These are phyloP conservation scores for Centropus bengalensis DNA, from an alignment of 2,113 vertebrate species.

Conservation along the genomic window DNA sequence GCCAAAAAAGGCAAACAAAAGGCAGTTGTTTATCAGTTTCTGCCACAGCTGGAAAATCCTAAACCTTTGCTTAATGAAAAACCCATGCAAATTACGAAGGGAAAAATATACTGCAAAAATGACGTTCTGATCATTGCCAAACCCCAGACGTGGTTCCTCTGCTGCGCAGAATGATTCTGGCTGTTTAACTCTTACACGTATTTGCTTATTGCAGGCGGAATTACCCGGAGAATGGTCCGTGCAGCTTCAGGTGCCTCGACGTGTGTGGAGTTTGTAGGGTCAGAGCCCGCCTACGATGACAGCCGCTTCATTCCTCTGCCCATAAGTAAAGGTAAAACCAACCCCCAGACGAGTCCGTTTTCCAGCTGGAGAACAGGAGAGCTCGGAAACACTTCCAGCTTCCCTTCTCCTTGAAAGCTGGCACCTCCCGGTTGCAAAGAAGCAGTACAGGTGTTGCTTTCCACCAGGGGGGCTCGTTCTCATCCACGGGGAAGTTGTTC, in stretches of 20 bases:
- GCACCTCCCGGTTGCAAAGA: neutral
- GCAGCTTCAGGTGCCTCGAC: conserved; percentile 74
- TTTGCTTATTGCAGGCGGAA: conserved; percentile 75
- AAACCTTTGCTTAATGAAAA: neutral
- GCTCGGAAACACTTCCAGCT: neutral
- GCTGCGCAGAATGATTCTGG: neutral
- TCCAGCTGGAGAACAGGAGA: neutral
- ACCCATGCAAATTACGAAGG: neutral
- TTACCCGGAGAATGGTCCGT: conserved; percentile 88
- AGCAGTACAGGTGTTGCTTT: neutral
- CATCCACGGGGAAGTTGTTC: conserved; percentile 93
- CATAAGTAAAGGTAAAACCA: conserved; percentile 84
- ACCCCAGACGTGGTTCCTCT: neutral
- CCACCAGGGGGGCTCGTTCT: conserved; percentile 85
- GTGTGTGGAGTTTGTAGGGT: conserved; percentile 82
- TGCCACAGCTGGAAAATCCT: neutral
- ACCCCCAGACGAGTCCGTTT: rapidly evolving
- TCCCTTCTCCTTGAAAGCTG: neutral
- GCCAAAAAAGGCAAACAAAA: neutral
- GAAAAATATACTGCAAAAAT: neutral
- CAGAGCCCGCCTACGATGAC: conserved; percentile 75
- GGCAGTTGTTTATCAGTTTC: neutral
- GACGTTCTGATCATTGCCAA: neutral
- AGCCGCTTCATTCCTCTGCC: conserved; percentile 82
- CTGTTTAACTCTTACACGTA: neutral